Evolutionary conservation across 1,140 invertebrate species (phyloP), one percentile per base, ranked within the genome.

Genomic region (Drosophila suzukii): DNA sequence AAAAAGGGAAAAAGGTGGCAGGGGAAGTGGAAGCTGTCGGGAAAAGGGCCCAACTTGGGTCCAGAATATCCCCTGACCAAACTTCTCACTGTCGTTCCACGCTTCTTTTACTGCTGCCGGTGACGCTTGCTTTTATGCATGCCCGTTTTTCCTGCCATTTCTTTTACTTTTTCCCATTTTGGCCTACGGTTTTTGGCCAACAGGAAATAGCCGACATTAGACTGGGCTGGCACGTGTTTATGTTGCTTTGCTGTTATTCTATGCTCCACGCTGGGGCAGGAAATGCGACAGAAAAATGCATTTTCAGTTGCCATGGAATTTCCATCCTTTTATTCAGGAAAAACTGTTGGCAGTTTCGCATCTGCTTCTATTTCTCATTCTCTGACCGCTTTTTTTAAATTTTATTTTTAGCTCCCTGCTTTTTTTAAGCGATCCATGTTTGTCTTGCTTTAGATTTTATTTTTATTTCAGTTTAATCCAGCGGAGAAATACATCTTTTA

Each of bases 201-300:
- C 83, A 86, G 83, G 83, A 86, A 88, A 83, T 86, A 84, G 83
- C 83, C 79, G 85, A 76, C 83, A 88, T 86, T 86, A 86, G 75
- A 82, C 79, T 53, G 41, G 54, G 75, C 79, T 74, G 77, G 77
- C 81, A 84, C 81, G 81, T 85, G 81, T 85, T 81, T 81, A 70
- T 85, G 73, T 67, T 67, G 74, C 56, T 65, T 75, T 75, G 72
- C 72, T 75, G 72, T 75, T 75, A 75, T 75, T 75, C 75, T 75
- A 75, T 75, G 73, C 73, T 65, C 30, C 54, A 75, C 53, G 61
- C 54, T 75, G 73, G 62, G 60, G 53, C 73, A 75, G 73, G 72
- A 75, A 75, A 75, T 75, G 73, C 73, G 73, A 75, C 54, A 75
- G 60, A 75, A 75, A 68, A 75, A 75, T 75, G 73, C 72, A 75